Evolutionary conservation across 2,888 invertebrate species (phyloP), one percentile per base, ranked within the genome.

Genomic region (Chirona hameri): DNA sequence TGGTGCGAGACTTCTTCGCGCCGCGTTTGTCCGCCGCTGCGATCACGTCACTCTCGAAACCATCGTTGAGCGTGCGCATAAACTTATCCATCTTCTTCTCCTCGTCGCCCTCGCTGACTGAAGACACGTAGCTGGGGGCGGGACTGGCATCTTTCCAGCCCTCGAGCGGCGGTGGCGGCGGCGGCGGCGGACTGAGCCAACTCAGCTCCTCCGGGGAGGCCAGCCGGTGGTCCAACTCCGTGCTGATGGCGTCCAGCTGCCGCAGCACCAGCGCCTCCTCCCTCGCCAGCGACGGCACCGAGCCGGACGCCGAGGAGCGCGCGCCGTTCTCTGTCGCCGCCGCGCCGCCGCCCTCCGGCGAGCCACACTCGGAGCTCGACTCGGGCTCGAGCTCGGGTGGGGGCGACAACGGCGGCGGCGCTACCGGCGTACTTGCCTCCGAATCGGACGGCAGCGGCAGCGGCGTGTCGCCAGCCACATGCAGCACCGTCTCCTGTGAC

Each of bases 401-500:
- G 24, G 24, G 60, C 60, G 60, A 24, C 2, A 24, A 24, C 29
- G 72, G 76, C 10, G 46, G 24, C 31, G 2, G 39, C 21, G 39
- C 27, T 24, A 18, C 39, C 24, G 76, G 76, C 76, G 76, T 76
- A 46, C 76, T 39, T 12, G 76, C 76, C 12, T 76, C 76, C 24
- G 76, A 76, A 46, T 76, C 76, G 24, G 76, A 76, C 21, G 76
- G 76, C 39, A 76, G 76, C 46, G 76, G 46, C 46, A 76, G 76
- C 39, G 46, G 76, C 24, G 76, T 31, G 9, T 14, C 46, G 12
- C 76, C 76, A 9, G 27, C 76, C 76, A 39, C 76, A 24, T 27
- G 27, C 76, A 76, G 76, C 76, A 76, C 76, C 24, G 76, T 76
- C 76, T 76, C 76, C 76, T 76, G 76, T 46, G 76, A 76, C 76